These are phyloP conservation scores for Pocillopora damicornis DNA, from an alignment of 64 coral and sea anemone species.

Conservation along the genomic window DNA sequence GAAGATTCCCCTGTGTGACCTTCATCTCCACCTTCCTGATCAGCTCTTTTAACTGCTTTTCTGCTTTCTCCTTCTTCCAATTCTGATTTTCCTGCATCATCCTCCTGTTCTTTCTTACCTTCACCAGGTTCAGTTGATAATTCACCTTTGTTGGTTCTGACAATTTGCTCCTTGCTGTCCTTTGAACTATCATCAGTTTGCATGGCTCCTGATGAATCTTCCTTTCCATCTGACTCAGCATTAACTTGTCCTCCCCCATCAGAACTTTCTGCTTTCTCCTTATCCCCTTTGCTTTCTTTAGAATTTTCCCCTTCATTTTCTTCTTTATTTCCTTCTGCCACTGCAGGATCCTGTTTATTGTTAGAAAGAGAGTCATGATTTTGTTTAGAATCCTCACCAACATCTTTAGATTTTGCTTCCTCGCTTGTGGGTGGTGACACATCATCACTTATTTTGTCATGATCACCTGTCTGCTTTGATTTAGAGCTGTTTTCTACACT, in stretches of 20 bases:
- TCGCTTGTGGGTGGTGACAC: constrained; percentile 73
- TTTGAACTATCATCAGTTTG: neutral
- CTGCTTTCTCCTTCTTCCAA: neutral
- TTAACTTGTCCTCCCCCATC: neutral
- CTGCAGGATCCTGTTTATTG: constrained; percentile 45
- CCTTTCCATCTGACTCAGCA: neutral
- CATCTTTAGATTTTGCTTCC: neutral
- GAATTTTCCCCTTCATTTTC: neutral
- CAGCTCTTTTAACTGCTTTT: neutral
- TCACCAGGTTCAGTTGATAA: neutral
- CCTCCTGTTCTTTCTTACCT: neutral
- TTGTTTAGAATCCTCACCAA: constrained; percentile 22
- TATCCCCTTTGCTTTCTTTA: neutral
- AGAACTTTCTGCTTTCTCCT: neutral
- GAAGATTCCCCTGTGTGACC: neutral
- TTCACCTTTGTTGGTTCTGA: neutral
- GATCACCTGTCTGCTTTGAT: neutral
- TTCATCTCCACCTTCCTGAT: constrained; percentile 21
- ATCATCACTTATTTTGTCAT: constrained; percentile 41
- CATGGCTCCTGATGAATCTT: neutral
- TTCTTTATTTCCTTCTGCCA: neutral
- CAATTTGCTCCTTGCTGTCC: neutral
- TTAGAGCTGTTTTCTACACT: neutral
- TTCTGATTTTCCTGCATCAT: neutral
- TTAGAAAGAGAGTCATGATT: constrained; percentile 37